Evolutionary conservation across 2,113 vertebrate species (phyloP).

Genomic region (Oncorhynchus nerka): DNA sequence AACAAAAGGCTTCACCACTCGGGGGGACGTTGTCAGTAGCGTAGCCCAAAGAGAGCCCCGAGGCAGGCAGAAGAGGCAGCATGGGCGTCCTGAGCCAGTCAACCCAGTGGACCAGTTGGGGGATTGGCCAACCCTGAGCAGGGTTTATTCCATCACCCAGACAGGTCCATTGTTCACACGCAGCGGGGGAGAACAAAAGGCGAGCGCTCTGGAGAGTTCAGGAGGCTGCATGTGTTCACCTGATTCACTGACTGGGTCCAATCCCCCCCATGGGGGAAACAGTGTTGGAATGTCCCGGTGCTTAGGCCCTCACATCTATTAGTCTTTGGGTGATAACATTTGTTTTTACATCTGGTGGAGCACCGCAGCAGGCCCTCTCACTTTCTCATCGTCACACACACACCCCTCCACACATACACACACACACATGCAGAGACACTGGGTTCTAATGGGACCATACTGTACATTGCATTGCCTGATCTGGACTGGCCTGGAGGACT

Average conservation of each 20-base stretch:
- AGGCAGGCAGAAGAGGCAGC: conserved; percentile 9
- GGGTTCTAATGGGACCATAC: background rate
- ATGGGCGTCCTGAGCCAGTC: conserved; percentile 24
- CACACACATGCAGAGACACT: background rate
- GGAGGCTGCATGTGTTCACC: conserved; percentile 45
- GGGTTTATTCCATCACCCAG: conserved; percentile 47
- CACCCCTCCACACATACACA: background rate
- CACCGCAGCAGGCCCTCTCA: conserved; percentile 2
- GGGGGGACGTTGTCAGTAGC: background rate
- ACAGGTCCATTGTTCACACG: conserved; percentile 53
- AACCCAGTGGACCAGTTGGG: conserved; percentile 1
- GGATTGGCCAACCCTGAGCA: conserved; percentile 9
- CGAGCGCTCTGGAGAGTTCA: conserved; percentile 45
- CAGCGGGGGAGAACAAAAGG: conserved; percentile 45
- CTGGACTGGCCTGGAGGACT: background rate
- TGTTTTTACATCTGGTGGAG: conserved; percentile 52
- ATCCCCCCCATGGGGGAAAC: conserved; percentile 31
- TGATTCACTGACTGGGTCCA: conserved; percentile 51
- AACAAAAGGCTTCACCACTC: background rate
- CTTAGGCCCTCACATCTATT: conserved; percentile 44
- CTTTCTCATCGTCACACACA: conserved; percentile 33
- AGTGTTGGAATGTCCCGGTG: conserved; percentile 27
- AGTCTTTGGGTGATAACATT: conserved; percentile 58
- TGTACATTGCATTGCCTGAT: background rate
- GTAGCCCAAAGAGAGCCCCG: background rate